Evolutionary conservation across 2,888 invertebrate species (phyloP).

Genomic region (Scaptomyza polygonia): DNA sequence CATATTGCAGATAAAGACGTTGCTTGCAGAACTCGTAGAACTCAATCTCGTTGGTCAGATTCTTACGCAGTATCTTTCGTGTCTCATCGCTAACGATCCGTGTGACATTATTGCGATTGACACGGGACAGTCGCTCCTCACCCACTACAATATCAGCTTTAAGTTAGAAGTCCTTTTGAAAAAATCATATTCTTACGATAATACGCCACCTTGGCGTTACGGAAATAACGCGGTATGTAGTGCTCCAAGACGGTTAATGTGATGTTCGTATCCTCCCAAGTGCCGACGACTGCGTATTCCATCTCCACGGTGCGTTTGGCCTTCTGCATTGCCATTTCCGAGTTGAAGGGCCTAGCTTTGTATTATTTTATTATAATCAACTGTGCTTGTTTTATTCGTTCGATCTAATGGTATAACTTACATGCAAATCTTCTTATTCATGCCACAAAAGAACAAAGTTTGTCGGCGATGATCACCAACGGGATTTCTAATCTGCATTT

Average conservation of each 20-base stretch:
- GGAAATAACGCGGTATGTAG: slow-evolving; percentile 93
- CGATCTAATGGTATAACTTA: slow-evolving; percentile 84
- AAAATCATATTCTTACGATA: slow-evolving; percentile 87
- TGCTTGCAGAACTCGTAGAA: slow-evolving; percentile 96
- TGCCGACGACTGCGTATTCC: slow-evolving; percentile 94
- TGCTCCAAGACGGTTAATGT: slow-evolving; percentile 92
- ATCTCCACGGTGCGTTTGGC: slow-evolving; percentile 94
- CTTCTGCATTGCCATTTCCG: slow-evolving; percentile 90
- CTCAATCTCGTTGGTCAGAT: slow-evolving; percentile 94
- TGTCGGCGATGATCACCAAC: slow-evolving; percentile 94
- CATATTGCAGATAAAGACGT: slow-evolving; percentile 91
- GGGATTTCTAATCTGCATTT: slow-evolving; percentile 91
- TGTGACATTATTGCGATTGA: slow-evolving; percentile 89
- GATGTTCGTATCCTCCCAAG: slow-evolving; percentile 93
- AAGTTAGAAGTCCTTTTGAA: slow-evolving; percentile 8
- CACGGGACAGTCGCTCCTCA: slow-evolving; percentile 84
- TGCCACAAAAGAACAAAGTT: slow-evolving; percentile 95
- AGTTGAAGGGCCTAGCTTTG: slow-evolving; percentile 92
- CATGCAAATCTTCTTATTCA: slow-evolving; percentile 91
- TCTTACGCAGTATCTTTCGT: slow-evolving; percentile 91
- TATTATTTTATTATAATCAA: background rate
- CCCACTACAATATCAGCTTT: slow-evolving; percentile 70
- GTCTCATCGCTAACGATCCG: slow-evolving; percentile 88
- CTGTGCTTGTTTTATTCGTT: background rate
- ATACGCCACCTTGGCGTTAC: slow-evolving; percentile 90